Base-by-base conservation (phyloP, 2,113 vertebrate genomes). In the Eptatretus burgeri region DNA sequence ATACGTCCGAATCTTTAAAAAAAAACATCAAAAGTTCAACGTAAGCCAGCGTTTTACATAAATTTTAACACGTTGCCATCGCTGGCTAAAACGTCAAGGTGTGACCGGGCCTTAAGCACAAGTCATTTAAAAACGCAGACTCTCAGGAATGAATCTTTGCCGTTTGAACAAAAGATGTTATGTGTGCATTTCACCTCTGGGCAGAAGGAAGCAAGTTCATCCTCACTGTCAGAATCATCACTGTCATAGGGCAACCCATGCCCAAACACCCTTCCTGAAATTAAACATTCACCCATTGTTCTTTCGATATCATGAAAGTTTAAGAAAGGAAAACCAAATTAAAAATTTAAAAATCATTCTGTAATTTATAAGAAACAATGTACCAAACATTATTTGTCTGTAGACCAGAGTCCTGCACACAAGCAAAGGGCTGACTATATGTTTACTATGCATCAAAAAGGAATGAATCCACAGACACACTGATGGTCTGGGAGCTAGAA, bases 181-280 rank as follows among this genome's bases (percentile, higher is more conserved):
- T 16, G 12, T 60, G 56, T n/a, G n/a, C n/a, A 17, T 2, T 17
- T 60, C 20, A 60, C 56, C 56, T 60, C 20, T 60, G 56, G 56
- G 56, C 20, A 60, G 19, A 60, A 60, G 12, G 56, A 10, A 10
- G 56, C 56, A n/a, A 60, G 19, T 60, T 60, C 56, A 13, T 60
- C 56, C 20, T 60, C 56, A 60, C 56, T 60, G 56, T 60, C 56
- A 60, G 56, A 17, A 17, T 60, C 56, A n/a, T 17, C 56, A 10
- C 20, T 20, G 19, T 60, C 56, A 17, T 60, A 41, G 27, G 27
- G 27, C 27, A 41, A 41, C 27, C 27, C 3, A 41, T 41, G 27
- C 27, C 27, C 27, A 41, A 41, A 41, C 27, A 41, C 27, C 27
- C 27, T 41, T 7, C 27, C 27, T 41, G 27, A 41, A 41, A 41